Conservation (phyloP, 2,113 vertebrate genomes). For the Tachuris rubrigastra region DNA sequence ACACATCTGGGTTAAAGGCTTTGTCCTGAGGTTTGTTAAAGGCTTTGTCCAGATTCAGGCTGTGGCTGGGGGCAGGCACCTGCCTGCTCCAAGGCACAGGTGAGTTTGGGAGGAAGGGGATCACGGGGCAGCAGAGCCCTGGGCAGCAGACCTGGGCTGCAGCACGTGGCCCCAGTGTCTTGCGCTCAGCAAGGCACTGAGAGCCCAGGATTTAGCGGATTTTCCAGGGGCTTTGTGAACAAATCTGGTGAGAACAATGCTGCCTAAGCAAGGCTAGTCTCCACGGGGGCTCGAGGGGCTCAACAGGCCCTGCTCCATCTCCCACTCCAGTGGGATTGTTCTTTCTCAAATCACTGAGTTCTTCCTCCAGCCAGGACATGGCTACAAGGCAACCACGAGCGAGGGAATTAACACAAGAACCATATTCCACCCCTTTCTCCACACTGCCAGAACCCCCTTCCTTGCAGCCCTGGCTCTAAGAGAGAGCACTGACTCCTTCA, state of each 20-base stretch:
- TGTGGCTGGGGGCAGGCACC: not conserved
- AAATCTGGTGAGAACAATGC: accelerated
- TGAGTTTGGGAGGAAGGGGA: not conserved
- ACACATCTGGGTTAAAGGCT: constrained; percentile 73
- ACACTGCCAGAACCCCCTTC: not conserved
- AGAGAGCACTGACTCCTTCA: not conserved
- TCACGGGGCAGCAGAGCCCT: not conserved
- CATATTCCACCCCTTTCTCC: not conserved
- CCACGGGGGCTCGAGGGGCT: accelerated
- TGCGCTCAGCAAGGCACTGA: accelerated
- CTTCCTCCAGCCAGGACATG: not conserved
- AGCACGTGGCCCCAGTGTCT: not conserved
- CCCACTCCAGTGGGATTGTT: not conserved
- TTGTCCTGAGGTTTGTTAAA: constrained; percentile 45
- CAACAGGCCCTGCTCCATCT: not conserved
- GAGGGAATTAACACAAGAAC: not conserved
- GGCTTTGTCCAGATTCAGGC: not conserved
- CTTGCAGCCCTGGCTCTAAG: not conserved
- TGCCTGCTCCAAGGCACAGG: not conserved
- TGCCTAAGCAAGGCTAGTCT: not conserved
- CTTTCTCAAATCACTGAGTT: accelerated
- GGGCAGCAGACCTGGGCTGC: not conserved
- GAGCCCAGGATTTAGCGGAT: not conserved
- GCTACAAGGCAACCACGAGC: not conserved
- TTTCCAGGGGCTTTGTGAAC: not conserved